These are phyloP conservation scores for Aphrophora alni DNA, from an alignment of 2,888 invertebrate genomes.

Conservation along the genomic window DNA sequence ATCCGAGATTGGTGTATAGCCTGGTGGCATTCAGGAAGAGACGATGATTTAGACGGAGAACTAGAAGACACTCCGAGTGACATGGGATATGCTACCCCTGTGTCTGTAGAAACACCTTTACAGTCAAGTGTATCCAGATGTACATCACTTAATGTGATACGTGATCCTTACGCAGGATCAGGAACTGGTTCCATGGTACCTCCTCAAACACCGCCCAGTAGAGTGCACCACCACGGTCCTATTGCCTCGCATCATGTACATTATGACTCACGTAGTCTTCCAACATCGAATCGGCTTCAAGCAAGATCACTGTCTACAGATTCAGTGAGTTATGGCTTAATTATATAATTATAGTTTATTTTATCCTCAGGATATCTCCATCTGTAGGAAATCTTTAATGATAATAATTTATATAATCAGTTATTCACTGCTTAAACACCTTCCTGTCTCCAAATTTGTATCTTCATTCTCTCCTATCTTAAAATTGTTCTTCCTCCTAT, in stretches of 20 bases:
- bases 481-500: too few species aligned
- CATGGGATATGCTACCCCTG: conserved; percentile 59
- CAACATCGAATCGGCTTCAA: conserved; percentile 56
- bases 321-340: conserved; percentile 55
- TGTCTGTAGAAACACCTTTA: conserved; percentile 86
- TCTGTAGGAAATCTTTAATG: too few species aligned
- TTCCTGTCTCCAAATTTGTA: too few species aligned
- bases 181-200: conserved; percentile 29
- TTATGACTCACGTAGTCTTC: conserved; percentile 59
- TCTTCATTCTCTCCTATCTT: too few species aligned
- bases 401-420: too few species aligned
- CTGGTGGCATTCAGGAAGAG: conserved; percentile 90
- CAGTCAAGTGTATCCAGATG: conserved; percentile 87
- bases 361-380: too few species aligned
- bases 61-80: conserved; percentile 69
- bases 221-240: conserved; percentile 43
- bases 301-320: conserved; percentile 56
- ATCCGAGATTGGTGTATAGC: conserved; percentile 80
- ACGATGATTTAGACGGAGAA: conserved; percentile 79
- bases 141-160: conserved; percentile 83
- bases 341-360: too few species aligned
- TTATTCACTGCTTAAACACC: too few species aligned
- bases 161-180: conserved; percentile 58
- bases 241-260: conserved; percentile 43
- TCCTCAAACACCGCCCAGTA: conserved; percentile 47